Percentiles rank a stretch among this genome's conserved stretches.
Conservation (phyloP, 64 coral and sea anemone genomes). For the Pachyseris speciosa region DNA sequence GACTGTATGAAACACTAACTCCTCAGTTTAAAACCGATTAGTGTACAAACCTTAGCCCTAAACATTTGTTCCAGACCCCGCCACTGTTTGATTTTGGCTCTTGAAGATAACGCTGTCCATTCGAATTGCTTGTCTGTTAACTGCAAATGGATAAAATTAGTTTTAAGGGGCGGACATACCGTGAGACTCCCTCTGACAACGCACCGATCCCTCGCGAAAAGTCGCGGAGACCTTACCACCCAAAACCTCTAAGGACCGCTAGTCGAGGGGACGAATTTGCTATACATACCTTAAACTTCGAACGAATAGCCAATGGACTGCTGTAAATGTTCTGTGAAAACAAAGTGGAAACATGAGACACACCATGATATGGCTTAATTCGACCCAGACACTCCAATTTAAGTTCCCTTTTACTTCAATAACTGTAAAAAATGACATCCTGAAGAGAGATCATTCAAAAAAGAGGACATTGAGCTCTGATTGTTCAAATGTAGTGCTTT, state of each 20-base stretch:
- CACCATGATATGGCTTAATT: too few relatives aligned
- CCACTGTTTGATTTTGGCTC: constrained; percentile 80
- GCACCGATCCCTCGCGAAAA: too few relatives aligned
- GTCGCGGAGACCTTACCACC: too few relatives aligned
- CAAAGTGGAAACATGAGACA: neutral
- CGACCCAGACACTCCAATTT: too few relatives aligned
- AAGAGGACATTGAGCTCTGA: too few relatives aligned
- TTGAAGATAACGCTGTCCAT: constrained; percentile 75
- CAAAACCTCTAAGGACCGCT: too few relatives aligned
- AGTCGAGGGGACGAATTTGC: too few relatives aligned
- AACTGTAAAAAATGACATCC: too few relatives aligned
- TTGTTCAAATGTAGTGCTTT: too few relatives aligned
- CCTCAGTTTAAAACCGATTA: too few relatives aligned
- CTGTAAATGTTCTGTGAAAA: constrained; percentile 28
- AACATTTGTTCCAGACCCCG: constrained; percentile 83
- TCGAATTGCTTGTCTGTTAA: constrained; percentile 87
- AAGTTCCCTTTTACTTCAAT: too few relatives aligned
- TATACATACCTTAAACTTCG: constrained; percentile 45
- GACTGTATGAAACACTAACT: neutral
- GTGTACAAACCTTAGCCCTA: constrained; percentile 61
- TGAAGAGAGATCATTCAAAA: too few relatives aligned
- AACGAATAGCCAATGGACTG: constrained; percentile 52
- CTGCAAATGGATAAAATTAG: constrained; percentile 15
- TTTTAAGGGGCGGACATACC: neutral
- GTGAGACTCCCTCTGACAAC: neutral